Conservation (phyloP, 2,888 invertebrate genomes). For the Pristionchus entomophagus region DNA sequence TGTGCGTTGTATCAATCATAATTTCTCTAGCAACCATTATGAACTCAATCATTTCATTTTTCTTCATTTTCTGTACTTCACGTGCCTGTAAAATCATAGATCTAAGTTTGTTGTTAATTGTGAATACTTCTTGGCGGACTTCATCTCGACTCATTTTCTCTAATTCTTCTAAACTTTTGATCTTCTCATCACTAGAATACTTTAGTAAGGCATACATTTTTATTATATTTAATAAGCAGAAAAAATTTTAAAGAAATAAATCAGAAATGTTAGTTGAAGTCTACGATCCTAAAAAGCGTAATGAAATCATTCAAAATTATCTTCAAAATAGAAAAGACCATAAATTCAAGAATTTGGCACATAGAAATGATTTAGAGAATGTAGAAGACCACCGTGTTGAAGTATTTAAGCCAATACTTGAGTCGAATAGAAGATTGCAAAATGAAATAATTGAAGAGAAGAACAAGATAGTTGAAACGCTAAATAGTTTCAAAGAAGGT, state of each 20-base stretch:
- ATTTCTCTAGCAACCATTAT: conserved; percentile 51
- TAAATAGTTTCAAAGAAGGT: conserved; percentile 53
- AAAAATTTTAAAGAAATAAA: neutral
- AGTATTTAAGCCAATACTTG: conserved; percentile 62
- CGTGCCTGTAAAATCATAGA: conserved; percentile 49
- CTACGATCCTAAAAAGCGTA: conserved; percentile 59
- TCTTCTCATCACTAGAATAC: neutral
- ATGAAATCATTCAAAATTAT: conserved; percentile 55
- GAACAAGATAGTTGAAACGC: conserved; percentile 60
- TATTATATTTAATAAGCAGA: neutral
- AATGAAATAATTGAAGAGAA: conserved; percentile 65
- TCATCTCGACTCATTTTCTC: conserved; percentile 56
- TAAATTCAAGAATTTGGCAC: conserved; percentile 55
- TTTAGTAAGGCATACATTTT: neutral
- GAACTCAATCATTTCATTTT: conserved; percentile 56
- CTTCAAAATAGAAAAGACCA: conserved; percentile 58
- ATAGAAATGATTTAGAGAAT: conserved; percentile 53
- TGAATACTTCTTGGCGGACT: conserved; percentile 52
- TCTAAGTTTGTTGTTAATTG: conserved; percentile 54
- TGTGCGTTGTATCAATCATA: neutral
- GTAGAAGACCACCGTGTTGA: conserved; percentile 61
- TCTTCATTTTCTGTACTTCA: conserved; percentile 52
- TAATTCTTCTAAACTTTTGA: conserved; percentile 44
- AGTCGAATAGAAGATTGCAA: conserved; percentile 61
- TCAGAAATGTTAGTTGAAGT: conserved; percentile 50